These are phyloP conservation scores for Microcebus lehilahytsara DNA, from an alignment of 2,113 vertebrate species.

Conservation along the genomic window DNA sequence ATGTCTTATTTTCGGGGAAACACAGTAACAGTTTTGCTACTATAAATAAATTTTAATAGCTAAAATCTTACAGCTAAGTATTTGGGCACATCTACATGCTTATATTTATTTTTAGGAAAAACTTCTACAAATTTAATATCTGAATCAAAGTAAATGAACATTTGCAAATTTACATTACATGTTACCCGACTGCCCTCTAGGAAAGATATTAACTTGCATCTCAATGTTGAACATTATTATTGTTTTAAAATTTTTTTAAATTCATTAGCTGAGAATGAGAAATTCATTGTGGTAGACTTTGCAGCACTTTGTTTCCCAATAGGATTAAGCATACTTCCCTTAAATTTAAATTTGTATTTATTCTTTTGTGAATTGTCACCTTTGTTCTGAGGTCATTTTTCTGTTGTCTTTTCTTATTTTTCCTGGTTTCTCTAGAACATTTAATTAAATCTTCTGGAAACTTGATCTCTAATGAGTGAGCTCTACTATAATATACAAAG, in stretches of 20 bases:
- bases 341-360: neutral
- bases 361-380: neutral
- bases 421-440: neutral
- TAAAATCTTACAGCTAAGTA: neutral
- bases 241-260: slow-evolving; percentile 13
- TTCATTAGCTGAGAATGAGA: neutral
- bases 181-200: neutral
- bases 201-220: neutral
- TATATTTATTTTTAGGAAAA: neutral
- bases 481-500: neutral
- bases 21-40: neutral
- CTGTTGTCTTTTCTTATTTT: neutral
- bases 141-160: slow-evolving; percentile 22
- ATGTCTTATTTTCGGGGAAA: no score
- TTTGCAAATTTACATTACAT: slow-evolving; percentile 30
- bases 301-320: neutral
- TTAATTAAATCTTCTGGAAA: slow-evolving; percentile 11
- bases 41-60: neutral
- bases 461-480: neutral
- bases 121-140: neutral
- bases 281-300: neutral
- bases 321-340: neutral
- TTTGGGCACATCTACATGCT: neutral
- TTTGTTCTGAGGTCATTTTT: neutral
- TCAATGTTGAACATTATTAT: neutral